Evolutionary conservation across 2,797 vertebrate species (phyloP), one percentile per base, ranked within the genome.

Genomic region (Lindbergichthys nudifrons): DNA sequence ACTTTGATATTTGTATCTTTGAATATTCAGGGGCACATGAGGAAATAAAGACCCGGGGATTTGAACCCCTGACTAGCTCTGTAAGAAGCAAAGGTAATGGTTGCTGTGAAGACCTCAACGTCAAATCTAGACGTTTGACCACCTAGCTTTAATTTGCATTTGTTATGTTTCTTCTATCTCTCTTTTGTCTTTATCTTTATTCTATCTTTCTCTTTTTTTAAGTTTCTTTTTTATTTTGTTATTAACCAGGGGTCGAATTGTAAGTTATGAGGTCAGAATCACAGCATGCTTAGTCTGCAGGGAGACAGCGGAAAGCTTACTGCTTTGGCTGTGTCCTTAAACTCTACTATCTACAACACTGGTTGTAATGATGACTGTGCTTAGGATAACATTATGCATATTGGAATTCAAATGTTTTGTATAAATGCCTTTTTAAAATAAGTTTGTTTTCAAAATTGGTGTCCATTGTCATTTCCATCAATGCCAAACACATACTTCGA

Each of bases 61-160:
- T 95, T 95, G 94, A 95, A 94, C 94, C 95, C 93, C 94, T 95
- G 94, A 94, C 94, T 95, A 94, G 94, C 93, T 94, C 93, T 95
- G 89, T 95, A 94, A 93, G 92, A 95, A 94, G 94, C 94, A 95
- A 95, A 95, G 94, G 94, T 95, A 95, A 95, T 93, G 92, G 94
- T 94, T 94, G 93, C 93, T 92, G 92, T 94, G 90, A 94, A 94
- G 93, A 92, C 92, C 91, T 93, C 92, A 88, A 93, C 88, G 89
- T 93, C 89, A 84, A 91, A 93, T 92, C 89, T 92, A 93, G 92
- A 92, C 90, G 81, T 94, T 93, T 90, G 90, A 92, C 88, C 92
- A 91, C 89, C 81, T 93, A 91, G 94, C 83, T 84, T 50, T 93
- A 87, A 92, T 91, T 91, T 92, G 79, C 87, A 91, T 92, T 89